Evolutionary conservation across 1,140 invertebrate species (phyloP).

Genomic region (Phymorhynchus buccinoides): DNA sequence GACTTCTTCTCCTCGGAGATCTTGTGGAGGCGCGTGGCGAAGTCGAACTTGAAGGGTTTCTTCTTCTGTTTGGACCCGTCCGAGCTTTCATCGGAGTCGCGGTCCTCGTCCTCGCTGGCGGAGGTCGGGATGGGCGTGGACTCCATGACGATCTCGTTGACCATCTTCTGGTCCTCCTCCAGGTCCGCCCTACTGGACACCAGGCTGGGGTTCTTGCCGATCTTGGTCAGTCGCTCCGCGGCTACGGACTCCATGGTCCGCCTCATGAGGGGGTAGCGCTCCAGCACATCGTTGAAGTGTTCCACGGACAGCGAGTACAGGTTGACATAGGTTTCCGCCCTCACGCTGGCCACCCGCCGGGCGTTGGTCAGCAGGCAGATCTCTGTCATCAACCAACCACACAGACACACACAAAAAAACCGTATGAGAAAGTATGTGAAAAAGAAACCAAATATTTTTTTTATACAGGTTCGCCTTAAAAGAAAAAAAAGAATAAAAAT

Average conservation of each 20-base stretch:
- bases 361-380: constrained; percentile 96
- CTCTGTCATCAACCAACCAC: too few species aligned
- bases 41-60: constrained; percentile 68
- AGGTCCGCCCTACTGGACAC: constrained; percentile 87
- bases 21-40: constrained; percentile 65
- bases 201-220: constrained; percentile 97
- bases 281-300: constrained; percentile 96
- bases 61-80: constrained; percentile 66
- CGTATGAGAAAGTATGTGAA: too few species aligned
- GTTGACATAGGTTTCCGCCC: constrained; percentile 98
- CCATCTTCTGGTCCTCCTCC: constrained; percentile 70
- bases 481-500: too few species aligned
- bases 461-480: too few species aligned
- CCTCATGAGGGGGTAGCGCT: constrained; percentile 98
- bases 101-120: constrained; percentile 69
- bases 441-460: too few species aligned
- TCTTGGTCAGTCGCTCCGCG: constrained; percentile 97
- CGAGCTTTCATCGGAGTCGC: constrained; percentile 68
- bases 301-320: constrained; percentile 97
- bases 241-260: constrained; percentile 99
- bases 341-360: constrained; percentile 93
- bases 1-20: constrained; percentile 68
- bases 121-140: constrained; percentile 69
- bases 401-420: too few species aligned
- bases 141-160: constrained; percentile 71